Percentiles rank a stretch among this genome's conserved stretches.
phyloP scores from a whole-genome alignment of 2,888 invertebrate genomes.

The Cheilosia grossa region DNA sequence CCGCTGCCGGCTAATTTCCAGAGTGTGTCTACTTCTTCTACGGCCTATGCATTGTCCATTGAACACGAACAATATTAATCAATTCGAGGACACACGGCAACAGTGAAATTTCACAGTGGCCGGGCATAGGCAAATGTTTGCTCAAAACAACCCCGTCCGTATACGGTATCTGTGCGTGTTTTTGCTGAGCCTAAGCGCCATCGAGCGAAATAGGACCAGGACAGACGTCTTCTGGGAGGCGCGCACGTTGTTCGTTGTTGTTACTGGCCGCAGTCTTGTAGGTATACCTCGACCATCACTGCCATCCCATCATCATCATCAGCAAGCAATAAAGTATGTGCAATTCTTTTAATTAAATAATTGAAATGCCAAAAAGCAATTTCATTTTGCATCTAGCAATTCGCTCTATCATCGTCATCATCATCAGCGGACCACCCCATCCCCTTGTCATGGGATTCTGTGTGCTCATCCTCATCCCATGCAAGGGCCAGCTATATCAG shows the following conservation, averaged over 20 bases:
- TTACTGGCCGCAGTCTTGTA: constrained; percentile 5
- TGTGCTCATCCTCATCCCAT: constrained; percentile 7
- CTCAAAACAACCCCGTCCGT: constrained; percentile 48
- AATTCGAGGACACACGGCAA: constrained; percentile 67
- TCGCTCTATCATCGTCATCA: constrained; percentile 73
- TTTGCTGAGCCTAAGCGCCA: background rate
- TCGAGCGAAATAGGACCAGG: constrained; percentile 14
- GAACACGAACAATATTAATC: constrained; percentile 68
- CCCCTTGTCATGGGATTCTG: background rate
- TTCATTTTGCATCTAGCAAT: constrained; percentile 75
- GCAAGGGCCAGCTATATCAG: background rate
- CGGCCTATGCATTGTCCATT: constrained; percentile 51
- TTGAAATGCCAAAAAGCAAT: constrained; percentile 75
- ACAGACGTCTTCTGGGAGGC: constrained; percentile 42
- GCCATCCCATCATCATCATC: constrained; percentile 40
- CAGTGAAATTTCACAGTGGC: constrained; percentile 29
- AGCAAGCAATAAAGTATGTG: constrained; percentile 74
- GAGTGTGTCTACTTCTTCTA: background rate
- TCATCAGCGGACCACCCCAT: constrained; percentile 44
- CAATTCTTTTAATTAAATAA: constrained; percentile 75
- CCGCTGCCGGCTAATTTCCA: constrained; percentile 72
- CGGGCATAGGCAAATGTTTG: constrained; percentile 43
- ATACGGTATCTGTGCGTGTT: background rate
- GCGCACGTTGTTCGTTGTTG: constrained; percentile 38
- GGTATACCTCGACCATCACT: constrained; percentile 9